Evolutionary conservation across 2,113 vertebrate genomes (phyloP).

Genomic region (Stegastes partitus): DNA sequence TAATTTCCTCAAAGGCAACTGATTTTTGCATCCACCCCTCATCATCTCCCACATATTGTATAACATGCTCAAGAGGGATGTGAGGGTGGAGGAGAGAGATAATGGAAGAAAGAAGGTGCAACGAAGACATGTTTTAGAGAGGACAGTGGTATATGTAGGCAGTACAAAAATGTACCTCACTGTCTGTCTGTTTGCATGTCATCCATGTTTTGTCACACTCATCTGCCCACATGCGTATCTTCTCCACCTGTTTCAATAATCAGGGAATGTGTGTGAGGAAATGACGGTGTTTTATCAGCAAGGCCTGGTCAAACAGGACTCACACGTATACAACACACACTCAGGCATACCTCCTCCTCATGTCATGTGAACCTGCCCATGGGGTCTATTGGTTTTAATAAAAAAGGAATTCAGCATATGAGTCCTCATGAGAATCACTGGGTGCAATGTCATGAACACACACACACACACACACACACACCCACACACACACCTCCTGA

Average conservation of each 20-base stretch:
- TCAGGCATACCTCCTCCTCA: constrained; percentile 24
- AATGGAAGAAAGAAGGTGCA: constrained; percentile 17
- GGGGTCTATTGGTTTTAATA: constrained; percentile 79
- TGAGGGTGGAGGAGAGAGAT: constrained; percentile 12
- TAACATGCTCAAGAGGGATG: constrained; percentile 8
- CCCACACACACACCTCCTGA: constrained; percentile 21
- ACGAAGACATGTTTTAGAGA: constrained; percentile 5
- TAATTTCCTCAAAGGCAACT: constrained; percentile 35
- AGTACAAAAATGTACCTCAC: constrained; percentile 12
- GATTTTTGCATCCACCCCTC: background rate
- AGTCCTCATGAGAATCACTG: constrained; percentile 54
- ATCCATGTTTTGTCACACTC: constrained; percentile 25
- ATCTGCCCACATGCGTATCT: constrained; percentile 39
- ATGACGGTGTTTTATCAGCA: constrained; percentile 68
- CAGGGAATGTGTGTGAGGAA: constrained; percentile 67
- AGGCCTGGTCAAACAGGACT: constrained; percentile 47
- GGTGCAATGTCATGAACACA: constrained; percentile 48
- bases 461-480: background rate
- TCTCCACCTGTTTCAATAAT: constrained; percentile 56
- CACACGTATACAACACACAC: constrained; percentile 10
- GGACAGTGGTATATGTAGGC: constrained; percentile 7
- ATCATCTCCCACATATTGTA: constrained; percentile 25
- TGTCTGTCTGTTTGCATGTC: constrained; percentile 17
- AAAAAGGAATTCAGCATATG: constrained; percentile 69
- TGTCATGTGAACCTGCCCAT: constrained; percentile 62